Evolutionary conservation across 2,797 vertebrate species (phyloP), one percentile per base, ranked within the genome.

Genomic region (Myotis daubentonii): DNA sequence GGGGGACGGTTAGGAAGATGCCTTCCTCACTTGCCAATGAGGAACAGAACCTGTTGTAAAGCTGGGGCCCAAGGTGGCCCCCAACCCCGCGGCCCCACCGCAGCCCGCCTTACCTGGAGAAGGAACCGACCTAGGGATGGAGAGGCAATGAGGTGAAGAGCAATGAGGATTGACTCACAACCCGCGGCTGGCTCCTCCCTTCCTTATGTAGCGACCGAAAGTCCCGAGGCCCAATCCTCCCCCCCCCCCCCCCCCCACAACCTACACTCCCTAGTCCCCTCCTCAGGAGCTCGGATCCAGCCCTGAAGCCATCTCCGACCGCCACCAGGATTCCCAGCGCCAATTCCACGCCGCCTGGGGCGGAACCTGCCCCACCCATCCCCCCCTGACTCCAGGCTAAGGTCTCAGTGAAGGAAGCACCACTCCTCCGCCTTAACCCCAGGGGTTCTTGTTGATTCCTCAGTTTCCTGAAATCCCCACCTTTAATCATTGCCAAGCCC

Each of bases 161-260:
- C 1, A 60, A 22, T 8, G 4, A 9, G 36, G 30, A 1, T 0
- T 1, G 8, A 10, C 9, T 7, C 8, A 3, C 9, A 4, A 0
- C 6, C 16, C 8, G 33, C 4, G 6, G 28, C 30, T 0, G 78
- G n/a, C 79, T 49, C 72, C 66, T 87, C 87, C 83, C 83, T 7
- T n/a, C 72, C 25, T 22, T 19, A 5, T 7, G 19, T 0, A 55
- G 33, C 7, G 17, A 51, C 22, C 20, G 2, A 5, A 20, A 30
- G 28, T 13, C 41, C 55, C 55, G 49, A 23, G 55, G 47, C 53
- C 33, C 89, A 75, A 12, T 15, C 62, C 70, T 25, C 38, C 81
- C 47, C 38, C 55, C n/a, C n/a, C n/a, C n/a, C n/a, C n/a, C n/a
- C n/a, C n/a, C n/a, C n/a, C n/a, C n/a, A n/a, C n/a, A 4, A 2